Evolutionary conservation across 1,140 invertebrate species (phyloP).

Genomic region (Augochlora pura): DNA sequence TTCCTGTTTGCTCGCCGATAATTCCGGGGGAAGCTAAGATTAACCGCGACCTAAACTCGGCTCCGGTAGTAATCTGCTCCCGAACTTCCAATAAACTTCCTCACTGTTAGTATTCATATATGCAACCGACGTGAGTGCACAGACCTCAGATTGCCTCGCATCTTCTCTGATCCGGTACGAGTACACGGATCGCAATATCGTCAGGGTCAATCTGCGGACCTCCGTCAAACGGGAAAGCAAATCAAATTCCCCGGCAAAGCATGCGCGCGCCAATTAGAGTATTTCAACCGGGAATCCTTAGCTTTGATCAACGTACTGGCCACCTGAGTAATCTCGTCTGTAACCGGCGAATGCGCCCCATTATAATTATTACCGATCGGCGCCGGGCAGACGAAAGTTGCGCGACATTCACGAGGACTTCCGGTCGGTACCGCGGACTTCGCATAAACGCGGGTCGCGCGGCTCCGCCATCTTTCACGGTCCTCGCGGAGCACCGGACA

Average conservation of each 20-base stretch:
- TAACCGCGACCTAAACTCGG: slow-evolving; percentile 25
- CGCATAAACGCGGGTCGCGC: no score
- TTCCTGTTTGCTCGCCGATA: slow-evolving; percentile 36
- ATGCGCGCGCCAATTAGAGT: slow-evolving; percentile 62
- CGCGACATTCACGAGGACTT: not conserved
- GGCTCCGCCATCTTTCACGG: no score
- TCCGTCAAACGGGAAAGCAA: slow-evolving; percentile 62
- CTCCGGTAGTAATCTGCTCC: not conserved
- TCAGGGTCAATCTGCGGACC: slow-evolving; percentile 62
- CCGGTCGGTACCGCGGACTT: no score
- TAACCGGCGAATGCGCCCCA: slow-evolving; percentile 58
- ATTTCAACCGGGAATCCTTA: slow-evolving; percentile 55
- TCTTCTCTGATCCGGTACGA: slow-evolving; percentile 51
- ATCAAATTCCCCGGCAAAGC: slow-evolving; percentile 65
- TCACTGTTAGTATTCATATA: slow-evolving; percentile 49
- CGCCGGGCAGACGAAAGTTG: not conserved
- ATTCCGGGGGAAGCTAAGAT: slow-evolving; percentile 15
- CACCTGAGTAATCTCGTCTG: slow-evolving; percentile 67
- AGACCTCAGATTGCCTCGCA: slow-evolving; percentile 51
- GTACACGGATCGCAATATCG: slow-evolving; percentile 61
- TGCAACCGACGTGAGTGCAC: slow-evolving; percentile 24
- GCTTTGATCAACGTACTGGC: slow-evolving; percentile 70
- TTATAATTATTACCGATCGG: slow-evolving; percentile 66
- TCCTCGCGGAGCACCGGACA: no score
- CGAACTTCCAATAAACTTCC: slow-evolving; percentile 50